Conservation (phyloP, 2,888 invertebrate species). For the Cryptus armator region DNA sequence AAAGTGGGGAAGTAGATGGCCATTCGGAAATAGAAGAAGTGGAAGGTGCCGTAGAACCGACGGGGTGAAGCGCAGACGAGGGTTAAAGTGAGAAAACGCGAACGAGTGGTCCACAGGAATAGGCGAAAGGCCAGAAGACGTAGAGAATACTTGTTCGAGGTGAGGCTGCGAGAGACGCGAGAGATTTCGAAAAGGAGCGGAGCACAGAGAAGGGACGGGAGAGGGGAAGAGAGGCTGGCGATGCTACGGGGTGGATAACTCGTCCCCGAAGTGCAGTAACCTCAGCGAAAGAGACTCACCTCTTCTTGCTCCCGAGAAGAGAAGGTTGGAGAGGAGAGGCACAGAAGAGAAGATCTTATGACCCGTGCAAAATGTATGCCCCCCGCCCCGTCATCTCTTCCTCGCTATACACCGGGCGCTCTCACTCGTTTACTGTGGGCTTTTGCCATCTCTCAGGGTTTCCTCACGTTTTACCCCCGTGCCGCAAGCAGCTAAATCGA, state of each 20-base stretch:
- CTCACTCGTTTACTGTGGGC: constrained; percentile 31
- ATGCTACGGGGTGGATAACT: constrained; percentile 79
- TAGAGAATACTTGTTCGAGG: constrained; percentile 49
- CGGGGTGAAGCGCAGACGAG: constrained; percentile 44
- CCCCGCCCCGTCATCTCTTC: constrained; percentile 64
- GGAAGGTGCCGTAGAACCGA: constrained; percentile 53
- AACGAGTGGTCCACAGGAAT: constrained; percentile 26
- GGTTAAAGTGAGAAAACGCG: constrained; percentile 29
- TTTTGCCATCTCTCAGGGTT: constrained; percentile 10
- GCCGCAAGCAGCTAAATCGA: constrained; percentile 75
- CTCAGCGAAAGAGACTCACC: constrained; percentile 77
- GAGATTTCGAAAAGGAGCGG: constrained; percentile 49
- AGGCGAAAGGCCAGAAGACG: constrained; percentile 50
- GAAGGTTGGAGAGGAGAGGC: constrained; percentile 47
- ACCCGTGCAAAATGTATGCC: constrained; percentile 83
- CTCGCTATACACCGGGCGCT: constrained; percentile 47
- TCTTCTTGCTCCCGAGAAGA: constrained; percentile 54
- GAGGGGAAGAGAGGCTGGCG: constrained; percentile 57
- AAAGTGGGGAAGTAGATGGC: constrained; percentile 54
- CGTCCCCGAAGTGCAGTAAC: constrained; percentile 84
- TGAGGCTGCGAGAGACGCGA: constrained; percentile 69
- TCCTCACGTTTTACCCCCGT: constrained; percentile 30
- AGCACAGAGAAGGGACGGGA: constrained; percentile 8
- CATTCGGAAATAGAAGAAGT: constrained; percentile 47
- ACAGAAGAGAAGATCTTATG: constrained; percentile 78